Conservation (phyloP, 2,797 vertebrate species). For the Hoplostethus atlanticus region DNA sequence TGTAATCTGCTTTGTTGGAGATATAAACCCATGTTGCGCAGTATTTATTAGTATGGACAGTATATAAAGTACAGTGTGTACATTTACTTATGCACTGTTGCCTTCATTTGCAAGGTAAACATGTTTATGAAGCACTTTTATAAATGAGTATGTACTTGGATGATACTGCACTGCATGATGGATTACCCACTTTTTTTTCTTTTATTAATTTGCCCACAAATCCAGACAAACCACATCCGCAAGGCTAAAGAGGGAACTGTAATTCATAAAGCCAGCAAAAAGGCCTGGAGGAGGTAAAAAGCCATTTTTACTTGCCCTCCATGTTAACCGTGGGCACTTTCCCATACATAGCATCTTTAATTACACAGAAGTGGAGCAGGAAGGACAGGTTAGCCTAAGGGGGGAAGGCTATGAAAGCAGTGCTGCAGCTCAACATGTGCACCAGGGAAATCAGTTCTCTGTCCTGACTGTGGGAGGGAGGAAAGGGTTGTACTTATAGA, state of each 20-base stretch:
- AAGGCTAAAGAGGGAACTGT: slow-evolving; percentile 64
- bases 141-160: slow-evolving; percentile 18
- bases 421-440: slow-evolving; percentile 72
- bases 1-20: slow-evolving; percentile 43
- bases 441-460: slow-evolving; percentile 81
- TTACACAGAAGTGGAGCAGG: slow-evolving; percentile 80
- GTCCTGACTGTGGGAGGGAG: slow-evolving; percentile 74
- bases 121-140: slow-evolving; percentile 46
- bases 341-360: slow-evolving; percentile 82
- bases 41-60: slow-evolving; percentile 16
- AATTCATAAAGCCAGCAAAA: slow-evolving; percentile 71
- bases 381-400: slow-evolving; percentile 79
- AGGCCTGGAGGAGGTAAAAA: slow-evolving; percentile 70
- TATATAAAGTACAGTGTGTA: slow-evolving; percentile 22
- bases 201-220: slow-evolving; percentile 68
- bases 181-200: slow-evolving; percentile 44
- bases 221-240: slow-evolving; percentile 57
- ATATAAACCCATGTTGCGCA: slow-evolving; percentile 25
- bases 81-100: slow-evolving; percentile 25
- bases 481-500: slow-evolving; percentile 76
- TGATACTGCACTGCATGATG: slow-evolving; percentile 28
- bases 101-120: slow-evolving; percentile 42
- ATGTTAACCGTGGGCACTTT: slow-evolving; percentile 79
- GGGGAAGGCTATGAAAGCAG: slow-evolving; percentile 71
- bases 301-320: slow-evolving; percentile 74